Evolutionary conservation across 2,888 invertebrate species (phyloP).

Genomic region (Lordiphosa andalusiaca): DNA sequence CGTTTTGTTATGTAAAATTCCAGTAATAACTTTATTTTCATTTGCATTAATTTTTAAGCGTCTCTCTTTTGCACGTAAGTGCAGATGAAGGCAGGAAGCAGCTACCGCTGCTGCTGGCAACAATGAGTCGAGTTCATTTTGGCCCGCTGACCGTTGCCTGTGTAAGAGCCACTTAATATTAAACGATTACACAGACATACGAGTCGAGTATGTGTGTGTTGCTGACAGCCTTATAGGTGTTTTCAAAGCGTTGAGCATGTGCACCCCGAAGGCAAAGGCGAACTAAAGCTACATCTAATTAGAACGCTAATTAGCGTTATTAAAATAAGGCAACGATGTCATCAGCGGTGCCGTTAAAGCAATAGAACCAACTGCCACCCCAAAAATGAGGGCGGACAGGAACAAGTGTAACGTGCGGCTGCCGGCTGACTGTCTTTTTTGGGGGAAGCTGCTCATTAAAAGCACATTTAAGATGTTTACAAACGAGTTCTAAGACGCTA

Average conservation of each 20-base stretch:
- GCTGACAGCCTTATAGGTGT: constrained; percentile 40
- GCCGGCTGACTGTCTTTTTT: constrained; percentile 24
- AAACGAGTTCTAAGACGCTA: constrained; percentile 63
- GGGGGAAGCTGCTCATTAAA: constrained; percentile 67
- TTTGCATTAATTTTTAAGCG: constrained; percentile 59
- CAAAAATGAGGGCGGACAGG: neutral
- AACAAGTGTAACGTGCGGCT: constrained; percentile 29
- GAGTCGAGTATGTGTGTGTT: constrained; percentile 5
- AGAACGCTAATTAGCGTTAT: constrained; percentile 71
- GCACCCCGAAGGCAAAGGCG: constrained; percentile 31
- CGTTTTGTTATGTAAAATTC: constrained; percentile 59
- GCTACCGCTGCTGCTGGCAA: constrained; percentile 8
- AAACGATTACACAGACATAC: constrained; percentile 33
- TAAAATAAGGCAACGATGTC: constrained; percentile 52
- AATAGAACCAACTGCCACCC: constrained; percentile 34
- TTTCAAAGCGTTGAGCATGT: constrained; percentile 47
- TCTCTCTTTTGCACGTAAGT: constrained; percentile 31
- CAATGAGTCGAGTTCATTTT: constrained; percentile 5
- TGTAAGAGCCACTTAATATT: constrained; percentile 36
- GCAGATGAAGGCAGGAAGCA: constrained; percentile 15
- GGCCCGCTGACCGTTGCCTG: constrained; percentile 7
- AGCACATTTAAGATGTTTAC: constrained; percentile 74
- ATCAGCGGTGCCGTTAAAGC: constrained; percentile 28
- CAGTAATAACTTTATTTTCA: constrained; percentile 52
- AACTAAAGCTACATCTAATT: constrained; percentile 69